These are phyloP conservation scores for Tauraco erythrolophus DNA, from an alignment of 2,113 vertebrate species.

Conservation along the genomic window DNA sequence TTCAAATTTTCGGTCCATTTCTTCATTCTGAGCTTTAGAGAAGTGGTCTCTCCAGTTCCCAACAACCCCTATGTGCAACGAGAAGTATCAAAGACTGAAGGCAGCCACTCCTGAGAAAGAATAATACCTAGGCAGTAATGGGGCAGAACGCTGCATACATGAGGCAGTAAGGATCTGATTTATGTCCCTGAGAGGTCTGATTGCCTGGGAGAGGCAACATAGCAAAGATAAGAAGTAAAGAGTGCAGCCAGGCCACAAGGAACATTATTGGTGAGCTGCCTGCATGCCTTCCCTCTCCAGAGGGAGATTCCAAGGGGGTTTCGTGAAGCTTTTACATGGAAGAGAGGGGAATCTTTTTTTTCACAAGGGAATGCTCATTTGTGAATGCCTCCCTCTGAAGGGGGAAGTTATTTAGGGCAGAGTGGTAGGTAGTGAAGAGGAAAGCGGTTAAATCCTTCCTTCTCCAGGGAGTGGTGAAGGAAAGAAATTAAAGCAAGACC, in stretches of 20 bases:
- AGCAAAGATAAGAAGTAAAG: not conserved
- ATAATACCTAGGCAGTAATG: not conserved
- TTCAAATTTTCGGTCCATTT: conserved; percentile 83
- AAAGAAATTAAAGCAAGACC: not conserved
- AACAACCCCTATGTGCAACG: conserved; percentile 74
- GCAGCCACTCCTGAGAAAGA: not conserved
- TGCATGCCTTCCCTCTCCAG: not conserved
- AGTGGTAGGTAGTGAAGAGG: not conserved
- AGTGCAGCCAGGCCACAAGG: not conserved
- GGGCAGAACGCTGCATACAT: not conserved
- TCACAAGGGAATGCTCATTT: not conserved
- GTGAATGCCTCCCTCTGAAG: not conserved
- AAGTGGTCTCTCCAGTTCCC: conserved; percentile 87
- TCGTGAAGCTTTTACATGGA: not conserved
- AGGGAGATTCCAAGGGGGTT: not conserved
- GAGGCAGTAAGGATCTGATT: not conserved
- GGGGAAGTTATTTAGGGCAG: not conserved
- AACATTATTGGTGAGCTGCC: not conserved
- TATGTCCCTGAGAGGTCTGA: not conserved
- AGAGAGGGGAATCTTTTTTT: not conserved
- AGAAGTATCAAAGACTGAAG: not conserved
- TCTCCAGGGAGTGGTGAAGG: not conserved
- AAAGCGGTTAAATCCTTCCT: not conserved
- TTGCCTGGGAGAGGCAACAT: not conserved
- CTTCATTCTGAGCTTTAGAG: conserved; percentile 78